These are phyloP conservation scores for Chromoteleia sp. DNA, from an alignment of 2,888 invertebrate species.

Conservation along the genomic window DNA sequence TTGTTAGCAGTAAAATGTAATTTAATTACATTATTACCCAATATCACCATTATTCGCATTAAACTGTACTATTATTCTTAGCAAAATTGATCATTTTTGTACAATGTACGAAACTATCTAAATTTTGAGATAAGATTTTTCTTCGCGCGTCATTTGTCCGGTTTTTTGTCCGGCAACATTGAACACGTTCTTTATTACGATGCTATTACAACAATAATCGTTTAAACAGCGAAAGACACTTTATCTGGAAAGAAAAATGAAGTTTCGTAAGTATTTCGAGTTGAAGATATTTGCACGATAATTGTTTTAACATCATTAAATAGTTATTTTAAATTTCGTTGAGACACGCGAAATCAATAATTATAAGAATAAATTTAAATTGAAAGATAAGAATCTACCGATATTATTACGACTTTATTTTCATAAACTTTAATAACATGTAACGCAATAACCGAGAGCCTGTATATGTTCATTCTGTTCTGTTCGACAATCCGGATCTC, in stretches of 20 bases:
- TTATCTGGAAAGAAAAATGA: background rate
- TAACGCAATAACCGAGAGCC: constrained; percentile 63
- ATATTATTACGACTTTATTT: constrained; percentile 50
- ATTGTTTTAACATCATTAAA: constrained; percentile 13
- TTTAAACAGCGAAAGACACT: background rate
- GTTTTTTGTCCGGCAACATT: no score
- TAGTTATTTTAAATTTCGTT: constrained; percentile 10
- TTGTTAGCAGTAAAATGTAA: no score
- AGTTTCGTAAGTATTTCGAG: constrained; percentile 3
- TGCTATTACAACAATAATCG: no score
- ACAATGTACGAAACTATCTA: no score
- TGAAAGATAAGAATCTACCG: constrained; percentile 24
- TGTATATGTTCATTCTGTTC: constrained; percentile 75
- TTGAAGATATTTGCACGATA: constrained; percentile 1
- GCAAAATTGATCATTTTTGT: no score
- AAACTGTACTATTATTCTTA: no score
- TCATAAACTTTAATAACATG: constrained; percentile 43
- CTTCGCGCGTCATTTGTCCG: no score
- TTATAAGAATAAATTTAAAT: no score
- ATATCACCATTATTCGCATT: no score
- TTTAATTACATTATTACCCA: no score
- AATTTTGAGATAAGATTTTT: no score
- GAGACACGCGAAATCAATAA: constrained; percentile 38
- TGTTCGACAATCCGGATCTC: constrained; percentile 80
- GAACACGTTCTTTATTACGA: no score